Evolutionary conservation across 2,888 invertebrate species (phyloP).

Genomic region (Eledona agricola): DNA sequence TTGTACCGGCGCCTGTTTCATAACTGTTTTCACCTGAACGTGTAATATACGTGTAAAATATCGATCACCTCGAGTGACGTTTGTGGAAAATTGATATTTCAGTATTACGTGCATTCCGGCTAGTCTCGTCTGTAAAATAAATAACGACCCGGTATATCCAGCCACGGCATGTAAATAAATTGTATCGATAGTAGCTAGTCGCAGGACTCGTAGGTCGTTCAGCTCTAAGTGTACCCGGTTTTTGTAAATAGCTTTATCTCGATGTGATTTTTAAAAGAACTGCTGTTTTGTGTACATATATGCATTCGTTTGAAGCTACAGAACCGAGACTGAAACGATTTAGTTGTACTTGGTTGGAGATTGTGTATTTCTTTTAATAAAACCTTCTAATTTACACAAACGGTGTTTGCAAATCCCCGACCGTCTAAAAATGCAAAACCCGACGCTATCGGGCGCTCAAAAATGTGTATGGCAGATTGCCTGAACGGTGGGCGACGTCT

Average conservation of each 20-base stretch:
- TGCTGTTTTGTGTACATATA: slow-evolving; percentile 23
- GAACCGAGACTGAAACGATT: slow-evolving; percentile 29
- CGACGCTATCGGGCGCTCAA: slow-evolving; percentile 14
- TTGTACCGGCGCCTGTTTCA: slow-evolving; percentile 8
- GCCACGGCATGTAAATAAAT: slow-evolving; percentile 19
- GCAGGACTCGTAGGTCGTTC: slow-evolving; percentile 1
- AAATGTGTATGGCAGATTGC: slow-evolving; percentile 20
- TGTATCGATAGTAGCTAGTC: slow-evolving; percentile 3
- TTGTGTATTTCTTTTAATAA: slow-evolving; percentile 29
- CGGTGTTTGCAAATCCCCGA: background rate
- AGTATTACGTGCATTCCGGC: slow-evolving; percentile 33
- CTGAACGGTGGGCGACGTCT: slow-evolving; percentile 12
- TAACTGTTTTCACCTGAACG: slow-evolving; percentile 31
- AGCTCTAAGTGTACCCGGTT: slow-evolving; percentile 8
- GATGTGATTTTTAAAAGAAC: slow-evolving; percentile 17
- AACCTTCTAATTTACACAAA: slow-evolving; percentile 17
- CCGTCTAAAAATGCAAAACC: background rate
- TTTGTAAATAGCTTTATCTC: slow-evolving; percentile 13
- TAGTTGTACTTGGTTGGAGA: slow-evolving; percentile 14
- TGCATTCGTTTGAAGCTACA: slow-evolving; percentile 15
- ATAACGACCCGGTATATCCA: slow-evolving; percentile 7
- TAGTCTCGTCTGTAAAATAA: slow-evolving; percentile 13
- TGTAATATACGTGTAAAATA: slow-evolving; percentile 36
- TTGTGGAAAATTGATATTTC: slow-evolving; percentile 23
- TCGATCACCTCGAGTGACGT: slow-evolving; percentile 16